Conservation (phyloP, 2,113 vertebrate species). For the Oncorhynchus clarkii region DNA sequence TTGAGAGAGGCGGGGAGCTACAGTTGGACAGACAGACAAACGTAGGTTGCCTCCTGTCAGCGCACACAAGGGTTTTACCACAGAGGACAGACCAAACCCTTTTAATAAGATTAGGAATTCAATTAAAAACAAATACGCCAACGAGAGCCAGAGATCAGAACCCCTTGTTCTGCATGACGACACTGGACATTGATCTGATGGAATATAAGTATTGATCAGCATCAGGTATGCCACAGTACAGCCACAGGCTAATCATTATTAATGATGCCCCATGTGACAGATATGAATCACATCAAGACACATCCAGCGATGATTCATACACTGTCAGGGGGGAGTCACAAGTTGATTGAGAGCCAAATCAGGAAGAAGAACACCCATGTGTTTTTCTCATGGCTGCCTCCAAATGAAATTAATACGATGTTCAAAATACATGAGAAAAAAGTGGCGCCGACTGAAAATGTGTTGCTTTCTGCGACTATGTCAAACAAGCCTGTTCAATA, state of each 20-base stretch:
- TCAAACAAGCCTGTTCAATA: slow-evolving; percentile 20
- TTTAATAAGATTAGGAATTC: slow-evolving; percentile 43
- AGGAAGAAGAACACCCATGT: neutral
- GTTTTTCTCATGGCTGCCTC: neutral
- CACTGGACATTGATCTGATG: slow-evolving; percentile 38
- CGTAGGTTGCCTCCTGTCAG: slow-evolving; percentile 9
- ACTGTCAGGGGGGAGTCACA: neutral
- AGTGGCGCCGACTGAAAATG: neutral
- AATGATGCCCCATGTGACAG: slow-evolving; percentile 31
- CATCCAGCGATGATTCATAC: slow-evolving; percentile 16
- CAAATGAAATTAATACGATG: neutral
- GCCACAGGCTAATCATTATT: slow-evolving; percentile 49
- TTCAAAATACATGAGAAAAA: slow-evolving; percentile 6
- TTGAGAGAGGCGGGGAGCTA: slow-evolving; percentile 15
- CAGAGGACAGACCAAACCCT: slow-evolving; percentile 17
- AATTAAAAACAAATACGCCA: slow-evolving; percentile 28
- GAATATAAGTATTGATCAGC: slow-evolving; percentile 61
- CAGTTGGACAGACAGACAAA: slow-evolving; percentile 19
- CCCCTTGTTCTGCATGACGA: slow-evolving; percentile 21
- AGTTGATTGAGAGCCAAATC: neutral
- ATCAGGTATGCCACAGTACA: slow-evolving; percentile 43
- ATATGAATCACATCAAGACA: slow-evolving; percentile 17
- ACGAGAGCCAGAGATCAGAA: slow-evolving; percentile 3
- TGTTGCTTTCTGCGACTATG: slow-evolving; percentile 1
- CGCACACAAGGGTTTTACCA: slow-evolving; percentile 10